phyloP scores from a whole-genome alignment of 2,888 invertebrate genomes.

The Elysia crispata region DNA sequence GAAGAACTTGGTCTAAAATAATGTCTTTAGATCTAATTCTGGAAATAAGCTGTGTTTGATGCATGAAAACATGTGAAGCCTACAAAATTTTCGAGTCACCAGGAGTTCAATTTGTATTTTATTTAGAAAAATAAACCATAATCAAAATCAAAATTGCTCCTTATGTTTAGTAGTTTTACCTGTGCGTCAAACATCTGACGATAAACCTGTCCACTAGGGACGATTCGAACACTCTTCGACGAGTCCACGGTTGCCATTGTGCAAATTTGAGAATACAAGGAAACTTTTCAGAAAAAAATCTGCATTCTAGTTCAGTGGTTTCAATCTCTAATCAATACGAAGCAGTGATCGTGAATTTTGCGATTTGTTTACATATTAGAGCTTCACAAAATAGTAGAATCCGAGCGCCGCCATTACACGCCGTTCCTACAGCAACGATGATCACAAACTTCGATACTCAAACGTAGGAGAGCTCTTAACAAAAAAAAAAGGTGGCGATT shows the following conservation, averaged over 20 bases:
- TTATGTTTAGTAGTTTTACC: too few relatives aligned
- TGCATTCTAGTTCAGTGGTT: background rate
- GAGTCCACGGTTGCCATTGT: background rate
- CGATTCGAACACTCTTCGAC: constrained; percentile 61
- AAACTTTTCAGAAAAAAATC: background rate
- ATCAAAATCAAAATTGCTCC: too few relatives aligned
- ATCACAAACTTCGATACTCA: constrained; percentile 20
- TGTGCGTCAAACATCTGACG: constrained; percentile 78
- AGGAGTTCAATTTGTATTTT: too few relatives aligned
- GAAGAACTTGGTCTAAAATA: too few relatives aligned
- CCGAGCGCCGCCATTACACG: constrained; percentile 41
- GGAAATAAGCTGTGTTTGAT: too few relatives aligned
- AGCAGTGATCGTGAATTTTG: too few relatives aligned
- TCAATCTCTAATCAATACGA: background rate
- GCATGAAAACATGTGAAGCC: too few relatives aligned
- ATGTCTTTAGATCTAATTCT: too few relatives aligned
- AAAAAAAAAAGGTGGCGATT: background rate
- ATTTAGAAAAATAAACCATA: too few relatives aligned
- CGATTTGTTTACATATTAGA: too few relatives aligned
- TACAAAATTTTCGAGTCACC: too few relatives aligned
- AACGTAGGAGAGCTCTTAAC: background rate
- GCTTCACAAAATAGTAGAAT: too few relatives aligned
- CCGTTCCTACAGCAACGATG: constrained; percentile 44
- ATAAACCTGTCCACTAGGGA: constrained; percentile 77
- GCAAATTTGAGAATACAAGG: background rate